Base-by-base conservation (phyloP, 1,140 invertebrate genomes). In the Subanguina moxae region DNA sequence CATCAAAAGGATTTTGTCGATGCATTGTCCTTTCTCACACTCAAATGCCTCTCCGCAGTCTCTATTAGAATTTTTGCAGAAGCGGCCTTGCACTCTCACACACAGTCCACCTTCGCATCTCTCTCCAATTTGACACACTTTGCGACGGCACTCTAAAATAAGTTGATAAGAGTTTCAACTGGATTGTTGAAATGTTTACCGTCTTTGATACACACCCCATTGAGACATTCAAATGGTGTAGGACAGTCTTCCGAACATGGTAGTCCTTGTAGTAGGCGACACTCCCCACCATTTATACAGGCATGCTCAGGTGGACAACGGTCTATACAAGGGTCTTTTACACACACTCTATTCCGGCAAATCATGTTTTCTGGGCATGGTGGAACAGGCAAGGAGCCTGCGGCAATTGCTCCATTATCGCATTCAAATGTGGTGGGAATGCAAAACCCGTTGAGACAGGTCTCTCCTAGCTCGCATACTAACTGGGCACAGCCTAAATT, bases 91-190 rank as follows among this genome's bases (percentile, higher is more conserved):
- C 23, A 82, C 73, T 45, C 75, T 58, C 25, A 78, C 65, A 62
- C 78, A 80, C 27, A 82, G 52, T 52, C 78, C 78, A 27, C 64
- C 67, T 30, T 80, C 78, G 62, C 78, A 80, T 1, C 78, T 43
- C 64, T 80, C 78, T n/a, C 80, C 80, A 30, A 80, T 48, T 69
- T 80, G 78, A 57, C 78, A 80, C 32, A 83, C 78, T 72, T 80
- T 80, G 19, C 71, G 46, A 48, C 48, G 30, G 67, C 78, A 80
- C 52, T 80, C 78, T 78, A 32, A 30, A 73, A 46, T 27, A 21
- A 52, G n/a, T 21, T 7, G 17, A 52, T 52, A 52, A 52, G 17
- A 52, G 17, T 15, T 7, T 52, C 3, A 21, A 52, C 17, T 52
- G 3, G 43, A 52, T 15, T 7, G 15, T 15, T 52, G n/a, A 52